Evolutionary conservation across 2,797 vertebrate species (phyloP), one percentile per base, ranked within the genome.

Genomic region (Intellagama lesueurii): DNA sequence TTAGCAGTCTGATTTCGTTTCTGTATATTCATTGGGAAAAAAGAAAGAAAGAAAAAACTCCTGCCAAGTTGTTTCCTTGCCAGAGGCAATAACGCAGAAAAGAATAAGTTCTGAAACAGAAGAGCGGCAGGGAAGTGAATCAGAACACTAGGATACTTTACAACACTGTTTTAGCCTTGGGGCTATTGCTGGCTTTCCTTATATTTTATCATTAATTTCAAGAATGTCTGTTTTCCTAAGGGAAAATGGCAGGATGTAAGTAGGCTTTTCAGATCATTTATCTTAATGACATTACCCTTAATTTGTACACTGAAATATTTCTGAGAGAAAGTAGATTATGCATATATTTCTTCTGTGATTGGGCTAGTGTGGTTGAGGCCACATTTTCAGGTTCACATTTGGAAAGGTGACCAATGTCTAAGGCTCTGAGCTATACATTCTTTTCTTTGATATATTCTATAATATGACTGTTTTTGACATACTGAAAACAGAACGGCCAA

Each of bases 251-350:
- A 85, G 81, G 77, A 81, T 81, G 60, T 32, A 49, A 80, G 49
- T n/a, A 66, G 44, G 17, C n/a, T 80, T 87, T 84, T 87, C 82
- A 40, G 56, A 84, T 49, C 75, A 83, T 90, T 60, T 83, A 60
- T 89, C 69, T 75, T 81, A 89, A 89, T 85, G 49, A 75, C 52
- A 66, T 84, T 89, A 85, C 69, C 28, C 56, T 89, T 81, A 85
- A 85, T 35, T 89, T 22, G 85, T 85, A 79, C 83, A 72, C 52
- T 86, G 22, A 81, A 66, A 14, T 30, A 81, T 68, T 69, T 28
- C 60, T 75, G 52, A 73, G 24, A 73, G 47, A 80, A 47, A 52
- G 44, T 47, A 22, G 7, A 60, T 14, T 32, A 5, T 79, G 12
- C 7, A 73, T 81, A 5, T 72, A 8, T 72, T 35, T 73, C 32